Evolutionary conservation across 2,888 invertebrate genomes (phyloP).

Genomic region (Plutella xylostella): DNA sequence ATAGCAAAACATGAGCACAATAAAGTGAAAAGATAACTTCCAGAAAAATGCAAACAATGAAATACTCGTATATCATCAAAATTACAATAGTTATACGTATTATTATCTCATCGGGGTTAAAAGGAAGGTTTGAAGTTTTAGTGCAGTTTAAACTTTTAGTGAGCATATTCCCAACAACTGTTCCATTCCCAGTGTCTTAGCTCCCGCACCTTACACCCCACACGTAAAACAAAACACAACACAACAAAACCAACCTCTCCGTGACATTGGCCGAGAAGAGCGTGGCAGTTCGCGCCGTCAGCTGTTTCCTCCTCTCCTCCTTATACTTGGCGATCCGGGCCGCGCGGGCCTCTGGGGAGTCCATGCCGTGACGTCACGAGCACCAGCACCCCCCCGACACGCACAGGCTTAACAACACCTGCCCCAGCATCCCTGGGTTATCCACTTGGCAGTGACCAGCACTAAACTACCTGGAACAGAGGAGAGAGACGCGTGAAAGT

Average conservation of each 20-base stretch:
- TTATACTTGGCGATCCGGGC: slow-evolving; percentile 79
- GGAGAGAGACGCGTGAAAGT: not conserved
- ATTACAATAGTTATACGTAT: too few relatives aligned
- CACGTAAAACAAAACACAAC: too few relatives aligned
- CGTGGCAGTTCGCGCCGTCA: slow-evolving; percentile 70
- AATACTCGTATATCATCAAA: too few relatives aligned
- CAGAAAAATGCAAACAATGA: too few relatives aligned
- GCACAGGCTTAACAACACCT: slow-evolving; percentile 32
- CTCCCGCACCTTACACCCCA: too few relatives aligned
- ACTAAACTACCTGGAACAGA: slow-evolving; percentile 23
- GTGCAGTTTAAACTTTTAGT: too few relatives aligned
- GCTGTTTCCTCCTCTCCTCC: slow-evolving; percentile 77
- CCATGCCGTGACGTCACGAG: slow-evolving; percentile 50
- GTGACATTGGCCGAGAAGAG: slow-evolving; percentile 76
- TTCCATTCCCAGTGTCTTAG: too few relatives aligned
- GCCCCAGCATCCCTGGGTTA: slow-evolving; percentile 63
- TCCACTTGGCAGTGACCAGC: slow-evolving; percentile 60
- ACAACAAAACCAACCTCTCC: slow-evolving; percentile 38
- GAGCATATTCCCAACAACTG: too few relatives aligned
- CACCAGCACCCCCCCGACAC: slow-evolving; percentile 34
- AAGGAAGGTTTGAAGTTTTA: too few relatives aligned
- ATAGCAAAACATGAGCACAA: too few relatives aligned
- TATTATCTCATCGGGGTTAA: too few relatives aligned
- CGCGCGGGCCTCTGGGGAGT: slow-evolving; percentile 64
- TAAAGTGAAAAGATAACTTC: too few relatives aligned